Evolutionary conservation across 2,888 invertebrate genomes (phyloP).

Genomic region (Willowsia nigromaculata): DNA sequence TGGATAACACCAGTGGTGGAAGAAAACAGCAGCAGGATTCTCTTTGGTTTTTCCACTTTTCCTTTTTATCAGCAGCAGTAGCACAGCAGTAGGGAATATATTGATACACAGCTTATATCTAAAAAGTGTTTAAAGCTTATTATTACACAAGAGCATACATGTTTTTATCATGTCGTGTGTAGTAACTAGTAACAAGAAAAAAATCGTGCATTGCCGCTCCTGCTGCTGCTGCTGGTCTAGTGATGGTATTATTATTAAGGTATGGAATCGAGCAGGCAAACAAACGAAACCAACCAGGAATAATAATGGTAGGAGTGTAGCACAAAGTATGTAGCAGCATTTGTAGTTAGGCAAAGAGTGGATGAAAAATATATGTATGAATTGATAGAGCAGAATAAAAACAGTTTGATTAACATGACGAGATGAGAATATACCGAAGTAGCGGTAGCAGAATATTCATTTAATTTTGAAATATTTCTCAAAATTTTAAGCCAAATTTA

Average conservation of each 20-base stretch:
- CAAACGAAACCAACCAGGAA: neutral
- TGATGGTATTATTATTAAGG: neutral
- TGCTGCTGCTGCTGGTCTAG: neutral
- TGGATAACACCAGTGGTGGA: neutral
- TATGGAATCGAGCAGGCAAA: neutral
- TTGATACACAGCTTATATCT: too few relatives aligned
- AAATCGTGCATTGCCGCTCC: neutral
- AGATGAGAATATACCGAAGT: neutral
- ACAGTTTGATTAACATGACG: neutral
- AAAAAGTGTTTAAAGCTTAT: too few relatives aligned
- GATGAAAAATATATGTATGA: neutral
- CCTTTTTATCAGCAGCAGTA: neutral
- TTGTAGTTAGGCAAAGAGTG: neutral
- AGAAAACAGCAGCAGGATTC: too few relatives aligned
- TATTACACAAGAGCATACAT: neutral
- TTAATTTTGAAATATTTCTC: too few relatives aligned
- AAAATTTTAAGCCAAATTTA: too few relatives aligned
- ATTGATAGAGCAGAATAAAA: neutral
- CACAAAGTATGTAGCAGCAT: neutral
- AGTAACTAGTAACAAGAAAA: neutral
- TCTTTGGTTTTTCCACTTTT: slow-evolving; percentile 3
- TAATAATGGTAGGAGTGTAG: neutral
- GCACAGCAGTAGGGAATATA: too few relatives aligned
- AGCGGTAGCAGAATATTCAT: too few relatives aligned
- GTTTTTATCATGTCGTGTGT: neutral